Conservation (phyloP, 2,113 vertebrate genomes). For the Dromiciops gliroides region DNA sequence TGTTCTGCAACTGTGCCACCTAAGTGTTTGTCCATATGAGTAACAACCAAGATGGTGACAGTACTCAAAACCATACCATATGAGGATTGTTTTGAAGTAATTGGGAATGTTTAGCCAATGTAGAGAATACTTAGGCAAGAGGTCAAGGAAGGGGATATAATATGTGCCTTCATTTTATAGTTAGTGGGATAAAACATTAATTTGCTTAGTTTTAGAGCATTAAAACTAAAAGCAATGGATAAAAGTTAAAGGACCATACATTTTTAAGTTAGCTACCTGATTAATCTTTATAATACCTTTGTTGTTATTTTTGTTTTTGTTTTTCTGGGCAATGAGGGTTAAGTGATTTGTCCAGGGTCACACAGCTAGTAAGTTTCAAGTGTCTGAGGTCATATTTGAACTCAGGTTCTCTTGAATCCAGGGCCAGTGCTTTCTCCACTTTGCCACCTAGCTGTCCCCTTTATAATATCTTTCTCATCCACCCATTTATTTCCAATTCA, state of each 20-base stretch:
- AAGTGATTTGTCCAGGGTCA: too few species aligned
- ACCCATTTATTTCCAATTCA: not conserved
- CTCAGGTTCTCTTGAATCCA: too few species aligned
- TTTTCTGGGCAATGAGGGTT: too few species aligned
- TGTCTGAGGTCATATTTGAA: too few species aligned
- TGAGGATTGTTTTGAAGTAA: not conserved
- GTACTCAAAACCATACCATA: not conserved
- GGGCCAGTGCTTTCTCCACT: too few species aligned
- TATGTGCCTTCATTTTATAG: not conserved
- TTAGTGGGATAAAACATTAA: not conserved
- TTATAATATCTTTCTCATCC: not conserved
- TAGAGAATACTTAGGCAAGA: not conserved
- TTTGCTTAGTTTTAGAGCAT: not conserved
- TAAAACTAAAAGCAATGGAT: not conserved
- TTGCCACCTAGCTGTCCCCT: too few species aligned
- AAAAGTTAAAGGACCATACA: not conserved
- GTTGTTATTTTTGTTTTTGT: too few species aligned
- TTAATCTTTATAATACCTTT: too few species aligned
- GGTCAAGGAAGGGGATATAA: not conserved
- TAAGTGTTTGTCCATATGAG: not conserved
- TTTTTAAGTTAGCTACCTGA: not conserved
- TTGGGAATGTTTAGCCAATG: not conserved
- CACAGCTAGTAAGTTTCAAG: too few species aligned
- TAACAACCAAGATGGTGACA: not conserved
- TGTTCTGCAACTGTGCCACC: not conserved